These are phyloP conservation scores for Apamea epomidion DNA, from an alignment of 2,888 invertebrate genomes.

Conservation along the genomic window DNA sequence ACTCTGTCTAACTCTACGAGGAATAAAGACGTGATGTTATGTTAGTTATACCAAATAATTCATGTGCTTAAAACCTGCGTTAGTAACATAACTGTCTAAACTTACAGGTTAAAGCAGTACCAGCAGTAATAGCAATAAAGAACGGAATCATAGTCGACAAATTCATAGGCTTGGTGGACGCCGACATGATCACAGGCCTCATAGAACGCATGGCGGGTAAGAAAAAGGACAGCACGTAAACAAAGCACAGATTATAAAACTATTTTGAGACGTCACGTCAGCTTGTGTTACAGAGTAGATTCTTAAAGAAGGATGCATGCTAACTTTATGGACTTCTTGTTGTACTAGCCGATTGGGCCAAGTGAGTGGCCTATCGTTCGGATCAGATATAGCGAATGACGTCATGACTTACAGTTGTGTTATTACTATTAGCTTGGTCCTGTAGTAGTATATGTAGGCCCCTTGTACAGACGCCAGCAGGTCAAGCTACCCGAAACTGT, in stretches of 20 bases:
- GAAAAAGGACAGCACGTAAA: conserved; percentile 74
- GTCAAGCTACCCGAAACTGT: no score
- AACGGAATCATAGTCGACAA: conserved; percentile 96
- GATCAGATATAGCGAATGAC: background rate
- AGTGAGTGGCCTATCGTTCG: background rate
- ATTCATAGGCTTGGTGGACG: conserved; percentile 96
- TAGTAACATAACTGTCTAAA: background rate
- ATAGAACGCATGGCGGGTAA: conserved; percentile 92
- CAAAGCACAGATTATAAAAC: conserved; percentile 41
- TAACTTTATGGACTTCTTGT: background rate
- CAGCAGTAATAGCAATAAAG: conserved; percentile 95
- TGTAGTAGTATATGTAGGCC: background rate
- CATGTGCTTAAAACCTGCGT: no score
- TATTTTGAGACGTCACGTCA: conserved; percentile 60
- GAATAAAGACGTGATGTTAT: background rate
- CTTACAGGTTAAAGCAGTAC: conserved; percentile 94
- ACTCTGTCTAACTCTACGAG: background rate
- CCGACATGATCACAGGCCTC: conserved; percentile 94
- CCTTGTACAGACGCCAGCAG: background rate
- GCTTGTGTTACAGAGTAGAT: conserved; percentile 29
- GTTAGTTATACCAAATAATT: background rate
- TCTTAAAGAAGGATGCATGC: background rate
- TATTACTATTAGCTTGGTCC: background rate
- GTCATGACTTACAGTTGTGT: background rate
- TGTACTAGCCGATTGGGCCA: background rate